phyloP scores from a whole-genome alignment of 1,140 invertebrate genomes.

The Pararge aegeria region DNA sequence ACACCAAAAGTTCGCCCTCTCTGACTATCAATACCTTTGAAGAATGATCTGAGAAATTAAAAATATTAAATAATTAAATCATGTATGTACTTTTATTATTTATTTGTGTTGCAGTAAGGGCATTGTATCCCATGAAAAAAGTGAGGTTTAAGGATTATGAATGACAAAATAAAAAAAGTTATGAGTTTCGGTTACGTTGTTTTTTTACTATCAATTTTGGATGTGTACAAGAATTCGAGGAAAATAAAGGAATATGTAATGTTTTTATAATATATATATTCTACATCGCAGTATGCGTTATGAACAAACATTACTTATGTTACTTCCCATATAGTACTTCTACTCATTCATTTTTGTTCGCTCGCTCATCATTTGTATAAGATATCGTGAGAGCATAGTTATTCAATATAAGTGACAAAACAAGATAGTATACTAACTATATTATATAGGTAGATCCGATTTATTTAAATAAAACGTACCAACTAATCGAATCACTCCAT shows the following conservation, averaged over 20 bases:
- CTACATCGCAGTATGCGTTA: conserved; percentile 77
- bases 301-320: conserved; percentile 75
- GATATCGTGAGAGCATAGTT: conserved; percentile 59
- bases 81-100: background rate
- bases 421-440: conserved; percentile 61
- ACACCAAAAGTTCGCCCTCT: too few species aligned
- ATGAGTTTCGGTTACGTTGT: conserved; percentile 72
- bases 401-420: conserved; percentile 64
- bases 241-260: conserved; percentile 77
- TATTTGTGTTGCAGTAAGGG: background rate
- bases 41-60: too few species aligned
- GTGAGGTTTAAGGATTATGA: conserved; percentile 18
- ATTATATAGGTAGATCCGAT: conserved; percentile 53
- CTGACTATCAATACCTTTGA: too few species aligned
- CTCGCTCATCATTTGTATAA: conserved; percentile 61
- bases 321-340: conserved; percentile 71
- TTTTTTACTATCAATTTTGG: conserved; percentile 79
- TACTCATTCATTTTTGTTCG: conserved; percentile 74
- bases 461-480: conserved; percentile 74
- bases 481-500: conserved; percentile 66
- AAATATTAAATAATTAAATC: too few species aligned
- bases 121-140: background rate
- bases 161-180: conserved; percentile 57
- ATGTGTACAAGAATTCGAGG: conserved; percentile 78
- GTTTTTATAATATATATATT: conserved; percentile 67